Percentiles rank a stretch among this genome's conserved stretches.
These are phyloP conservation scores for Schizaphis graminum DNA, from an alignment of 2,888 invertebrate genomes.

Conservation along the genomic window DNA sequence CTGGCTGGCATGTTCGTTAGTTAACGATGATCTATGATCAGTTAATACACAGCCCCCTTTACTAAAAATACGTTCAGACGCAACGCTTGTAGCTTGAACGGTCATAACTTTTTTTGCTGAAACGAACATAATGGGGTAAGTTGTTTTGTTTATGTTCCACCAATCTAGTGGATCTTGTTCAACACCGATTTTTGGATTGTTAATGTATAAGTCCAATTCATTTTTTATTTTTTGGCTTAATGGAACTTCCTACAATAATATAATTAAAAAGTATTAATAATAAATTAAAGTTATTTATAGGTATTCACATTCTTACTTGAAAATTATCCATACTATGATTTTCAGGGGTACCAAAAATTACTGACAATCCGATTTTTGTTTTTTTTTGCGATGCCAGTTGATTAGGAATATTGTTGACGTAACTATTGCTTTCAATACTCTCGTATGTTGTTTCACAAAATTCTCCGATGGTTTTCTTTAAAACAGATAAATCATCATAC, in stretches of 20 bases:
- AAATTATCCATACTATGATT: background rate
- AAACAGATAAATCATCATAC: background rate
- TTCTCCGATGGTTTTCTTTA: background rate
- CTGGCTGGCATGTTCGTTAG: constrained; percentile 48
- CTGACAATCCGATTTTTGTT: background rate
- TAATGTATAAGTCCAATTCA: background rate
- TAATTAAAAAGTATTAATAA: background rate
- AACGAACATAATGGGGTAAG: background rate
- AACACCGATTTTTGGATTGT: background rate
- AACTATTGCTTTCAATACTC: background rate
- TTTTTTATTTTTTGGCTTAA: background rate
- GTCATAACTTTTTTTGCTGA: background rate
- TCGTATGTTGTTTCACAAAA: background rate
- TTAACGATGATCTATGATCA: constrained; percentile 44
- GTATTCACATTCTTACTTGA: constrained; percentile 5
- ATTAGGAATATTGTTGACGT: background rate
- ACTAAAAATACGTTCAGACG: constrained; percentile 26
- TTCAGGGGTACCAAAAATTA: constrained; percentile 4
- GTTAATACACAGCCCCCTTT: constrained; percentile 23
- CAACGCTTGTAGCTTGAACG: constrained; percentile 21
- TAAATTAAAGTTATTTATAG: background rate
- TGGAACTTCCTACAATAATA: constrained; percentile 22
- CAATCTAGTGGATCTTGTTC: constrained; percentile 30
- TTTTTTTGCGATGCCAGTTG: background rate
- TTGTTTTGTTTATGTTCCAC: background rate